phyloP scores from a whole-genome alignment of 1,140 invertebrate genomes.

The Drosophila ohnishii region DNA sequence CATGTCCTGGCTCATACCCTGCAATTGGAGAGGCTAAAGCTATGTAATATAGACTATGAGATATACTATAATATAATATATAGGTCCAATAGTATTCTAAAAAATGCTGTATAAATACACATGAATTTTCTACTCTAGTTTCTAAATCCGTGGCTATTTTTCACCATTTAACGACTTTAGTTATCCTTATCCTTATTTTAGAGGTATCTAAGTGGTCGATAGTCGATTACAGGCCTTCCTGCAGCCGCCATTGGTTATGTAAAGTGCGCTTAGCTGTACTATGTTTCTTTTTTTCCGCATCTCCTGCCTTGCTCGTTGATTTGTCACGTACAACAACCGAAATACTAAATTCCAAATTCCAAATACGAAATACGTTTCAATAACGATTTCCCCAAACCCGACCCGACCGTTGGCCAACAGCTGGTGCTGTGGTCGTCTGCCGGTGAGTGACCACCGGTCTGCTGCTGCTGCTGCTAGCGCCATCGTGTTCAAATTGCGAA shows the following conservation, averaged over 20 bases:
- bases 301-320: constrained; percentile 45
- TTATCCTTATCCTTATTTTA: not conserved
- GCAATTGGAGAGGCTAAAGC: not conserved
- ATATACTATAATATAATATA: not conserved
- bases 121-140: too few species aligned
- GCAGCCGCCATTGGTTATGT: constrained; percentile 62
- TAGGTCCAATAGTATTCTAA: too few species aligned
- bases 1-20: constrained; percentile 12
- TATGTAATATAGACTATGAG: not conserved
- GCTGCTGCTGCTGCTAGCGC: constrained; percentile 15
- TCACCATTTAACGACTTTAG: not conserved
- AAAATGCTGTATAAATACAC: not conserved
- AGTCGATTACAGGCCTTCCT: not conserved
- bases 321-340: constrained; percentile 65
- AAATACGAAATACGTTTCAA: constrained; percentile 50
- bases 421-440: constrained; percentile 39
- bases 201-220: constrained; percentile 1
- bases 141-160: not conserved
- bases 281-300: constrained; percentile 28
- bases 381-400: constrained; percentile 48
- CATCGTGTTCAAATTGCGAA: constrained; percentile 76
- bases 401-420: constrained; percentile 39
- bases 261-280: constrained; percentile 65
- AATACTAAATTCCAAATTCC: constrained; percentile 20
- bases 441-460: constrained; percentile 47